Conservation (phyloP, 1,140 invertebrate genomes). For the Homalodisca vitripennis region DNA sequence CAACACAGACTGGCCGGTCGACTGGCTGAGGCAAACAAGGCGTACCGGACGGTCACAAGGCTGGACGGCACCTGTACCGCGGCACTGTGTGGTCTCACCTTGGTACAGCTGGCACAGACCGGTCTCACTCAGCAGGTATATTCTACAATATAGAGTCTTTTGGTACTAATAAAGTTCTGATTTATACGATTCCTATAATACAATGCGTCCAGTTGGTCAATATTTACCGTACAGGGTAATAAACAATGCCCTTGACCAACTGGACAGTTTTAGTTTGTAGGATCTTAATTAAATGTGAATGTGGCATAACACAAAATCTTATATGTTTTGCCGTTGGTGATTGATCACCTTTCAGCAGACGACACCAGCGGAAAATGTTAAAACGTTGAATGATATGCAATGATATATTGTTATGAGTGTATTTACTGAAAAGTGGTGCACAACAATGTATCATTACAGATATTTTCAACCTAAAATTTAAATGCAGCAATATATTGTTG, state of each 20-base stretch:
- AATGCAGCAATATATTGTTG: too few relatives aligned
- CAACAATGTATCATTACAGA: too few relatives aligned
- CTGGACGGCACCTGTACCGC: constrained; percentile 78
- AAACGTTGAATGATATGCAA: too few relatives aligned
- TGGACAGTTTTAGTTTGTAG: background rate
- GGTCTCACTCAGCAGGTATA: constrained; percentile 34
- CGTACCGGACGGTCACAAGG: constrained; percentile 77
- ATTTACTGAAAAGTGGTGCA: too few relatives aligned
- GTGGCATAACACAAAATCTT: background rate
- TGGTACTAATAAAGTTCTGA: background rate
- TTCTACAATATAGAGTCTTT: background rate
- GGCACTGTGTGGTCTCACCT: constrained; percentile 76
- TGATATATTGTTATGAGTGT: too few relatives aligned
- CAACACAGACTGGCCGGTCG: constrained; percentile 71
- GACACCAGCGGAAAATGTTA: too few relatives aligned
- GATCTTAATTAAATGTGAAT: background rate
- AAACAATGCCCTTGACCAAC: background rate
- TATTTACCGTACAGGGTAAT: background rate
- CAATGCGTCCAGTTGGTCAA: background rate
- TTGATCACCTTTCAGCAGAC: too few relatives aligned
- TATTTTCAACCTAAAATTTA: too few relatives aligned
- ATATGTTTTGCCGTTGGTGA: too few relatives aligned
- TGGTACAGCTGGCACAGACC: constrained; percentile 60
- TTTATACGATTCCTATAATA: background rate
- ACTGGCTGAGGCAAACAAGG: constrained; percentile 73